These are phyloP conservation scores for Nycticorax nycticorax DNA, from an alignment of 2,113 vertebrate species.

Conservation along the genomic window DNA sequence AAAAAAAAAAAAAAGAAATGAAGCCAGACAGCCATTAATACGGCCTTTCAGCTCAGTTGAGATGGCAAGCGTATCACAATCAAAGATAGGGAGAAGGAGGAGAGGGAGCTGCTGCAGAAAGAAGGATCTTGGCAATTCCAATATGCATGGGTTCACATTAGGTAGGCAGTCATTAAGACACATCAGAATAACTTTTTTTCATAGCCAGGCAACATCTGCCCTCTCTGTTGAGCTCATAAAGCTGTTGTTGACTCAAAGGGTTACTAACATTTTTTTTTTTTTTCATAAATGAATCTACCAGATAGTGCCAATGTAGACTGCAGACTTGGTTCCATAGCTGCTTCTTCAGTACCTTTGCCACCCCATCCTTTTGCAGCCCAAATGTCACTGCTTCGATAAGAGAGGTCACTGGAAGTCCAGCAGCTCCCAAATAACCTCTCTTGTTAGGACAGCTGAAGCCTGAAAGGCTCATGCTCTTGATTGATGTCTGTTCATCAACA, in stretches of 20 bases:
- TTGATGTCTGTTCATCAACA: neutral
- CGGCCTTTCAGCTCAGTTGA: neutral
- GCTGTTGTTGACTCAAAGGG: neutral
- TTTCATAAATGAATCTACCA: neutral
- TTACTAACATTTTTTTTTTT: neutral
- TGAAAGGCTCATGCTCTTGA: neutral
- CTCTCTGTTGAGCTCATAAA: neutral
- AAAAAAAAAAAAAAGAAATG: neutral
- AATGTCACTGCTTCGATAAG: neutral
- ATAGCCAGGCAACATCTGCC: neutral
- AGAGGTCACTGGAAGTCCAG: neutral
- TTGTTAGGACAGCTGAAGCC: neutral
- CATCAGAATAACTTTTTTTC: neutral
- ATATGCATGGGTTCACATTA: neutral
- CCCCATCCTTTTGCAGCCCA: neutral
- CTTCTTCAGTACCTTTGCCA: neutral
- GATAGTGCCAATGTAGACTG: neutral
- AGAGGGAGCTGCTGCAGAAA: neutral
- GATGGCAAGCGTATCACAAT: neutral
- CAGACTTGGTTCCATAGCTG: neutral
- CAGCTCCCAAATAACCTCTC: neutral
- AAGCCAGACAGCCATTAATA: neutral
- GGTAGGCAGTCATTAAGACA: neutral
- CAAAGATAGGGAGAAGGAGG: rapidly evolving
- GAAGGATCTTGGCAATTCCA: neutral